Conservation (phyloP, 2,888 invertebrate genomes). For the Conops quadrifasciatus region DNA sequence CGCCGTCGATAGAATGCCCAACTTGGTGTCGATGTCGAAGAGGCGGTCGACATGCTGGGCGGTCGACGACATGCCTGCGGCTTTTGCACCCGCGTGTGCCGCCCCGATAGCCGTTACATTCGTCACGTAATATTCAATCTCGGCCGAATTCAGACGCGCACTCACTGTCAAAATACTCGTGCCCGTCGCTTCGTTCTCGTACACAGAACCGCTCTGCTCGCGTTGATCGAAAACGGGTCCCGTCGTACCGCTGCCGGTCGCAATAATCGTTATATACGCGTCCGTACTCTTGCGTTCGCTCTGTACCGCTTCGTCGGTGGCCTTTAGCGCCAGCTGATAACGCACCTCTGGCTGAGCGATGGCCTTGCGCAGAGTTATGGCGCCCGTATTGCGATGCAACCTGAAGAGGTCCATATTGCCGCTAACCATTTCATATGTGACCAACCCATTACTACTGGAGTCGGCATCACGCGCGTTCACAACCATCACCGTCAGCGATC, state of each 20-base stretch:
- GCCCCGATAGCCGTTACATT: constrained; percentile 71
- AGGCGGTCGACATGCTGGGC: constrained; percentile 85
- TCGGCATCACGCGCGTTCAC: constrained; percentile 88
- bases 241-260: constrained; percentile 63
- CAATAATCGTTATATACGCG: constrained; percentile 84
- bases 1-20: constrained; percentile 88
- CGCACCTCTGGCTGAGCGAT: constrained; percentile 73
- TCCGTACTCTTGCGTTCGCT: constrained; percentile 88
- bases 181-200: constrained; percentile 89
- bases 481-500: constrained; percentile 77
- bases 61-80: constrained; percentile 59
- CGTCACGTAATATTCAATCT: constrained; percentile 90
- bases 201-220: constrained; percentile 78
- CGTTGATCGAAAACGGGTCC: constrained; percentile 73
- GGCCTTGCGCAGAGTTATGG: constrained; percentile 73
- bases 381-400: constrained; percentile 82
- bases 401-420: constrained; percentile 82
- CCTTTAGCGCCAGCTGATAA: constrained; percentile 85
- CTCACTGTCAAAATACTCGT: constrained; percentile 84
- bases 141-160: constrained; percentile 73
- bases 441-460: constrained; percentile 89
- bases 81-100: constrained; percentile 26
- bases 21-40: constrained; percentile 89
- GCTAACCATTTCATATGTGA: constrained; percentile 87
- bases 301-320: constrained; percentile 91